phyloP scores from a whole-genome alignment of 2,113 vertebrate species.

The Anguilla rostrata region DNA sequence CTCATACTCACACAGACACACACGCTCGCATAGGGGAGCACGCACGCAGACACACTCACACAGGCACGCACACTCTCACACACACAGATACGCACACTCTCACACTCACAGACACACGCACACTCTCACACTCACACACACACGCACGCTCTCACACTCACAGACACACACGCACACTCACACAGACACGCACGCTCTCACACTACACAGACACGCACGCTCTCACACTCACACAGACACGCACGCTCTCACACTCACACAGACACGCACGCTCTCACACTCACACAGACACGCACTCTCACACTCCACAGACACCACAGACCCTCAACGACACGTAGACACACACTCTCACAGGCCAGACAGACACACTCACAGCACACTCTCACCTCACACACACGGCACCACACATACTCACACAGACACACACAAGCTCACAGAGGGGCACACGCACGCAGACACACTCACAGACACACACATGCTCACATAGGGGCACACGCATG shows the following conservation, averaged over 20 bases:
- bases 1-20: neutral
- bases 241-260: neutral
- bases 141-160: neutral
- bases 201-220: neutral
- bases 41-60: no score
- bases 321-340: no score
- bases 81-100: no score
- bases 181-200: neutral
- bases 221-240: neutral
- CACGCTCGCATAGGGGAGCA: no score
- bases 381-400: neutral
- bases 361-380: neutral
- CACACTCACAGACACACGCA: no score
- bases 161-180: neutral
- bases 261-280: neutral
- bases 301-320: neutral
- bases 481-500: neutral
- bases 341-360: neutral
- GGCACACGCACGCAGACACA: neutral
- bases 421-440: neutral
- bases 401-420: neutral
- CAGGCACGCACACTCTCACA: no score
- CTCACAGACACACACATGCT: neutral
- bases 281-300: neutral
- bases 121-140: no score